These are phyloP conservation scores for Rafetus swinhoei DNA, from an alignment of 2,113 vertebrate species.

Conservation along the genomic window DNA sequence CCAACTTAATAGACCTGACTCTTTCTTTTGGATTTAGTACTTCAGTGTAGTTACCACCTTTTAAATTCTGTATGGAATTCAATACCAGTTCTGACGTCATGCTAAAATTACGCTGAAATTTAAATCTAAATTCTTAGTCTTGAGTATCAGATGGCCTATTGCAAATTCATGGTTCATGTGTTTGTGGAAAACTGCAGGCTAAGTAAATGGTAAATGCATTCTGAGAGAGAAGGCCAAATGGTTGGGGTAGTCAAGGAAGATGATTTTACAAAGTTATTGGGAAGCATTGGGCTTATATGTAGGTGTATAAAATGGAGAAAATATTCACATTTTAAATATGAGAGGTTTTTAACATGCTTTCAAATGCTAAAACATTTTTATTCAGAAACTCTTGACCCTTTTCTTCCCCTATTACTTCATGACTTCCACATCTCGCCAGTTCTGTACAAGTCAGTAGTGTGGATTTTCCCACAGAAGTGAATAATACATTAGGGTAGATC, in stretches of 20 bases:
- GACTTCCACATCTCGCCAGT: accelerated
- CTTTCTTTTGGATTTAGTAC: neutral
- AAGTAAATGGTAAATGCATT: neutral
- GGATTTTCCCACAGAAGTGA: neutral
- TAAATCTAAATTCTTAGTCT: neutral
- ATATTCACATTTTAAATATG: neutral
- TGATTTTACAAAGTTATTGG: neutral
- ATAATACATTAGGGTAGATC: neutral
- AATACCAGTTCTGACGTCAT: conserved; percentile 2
- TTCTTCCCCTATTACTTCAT: neutral
- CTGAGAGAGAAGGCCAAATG: neutral
- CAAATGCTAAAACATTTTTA: neutral
- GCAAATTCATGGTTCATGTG: neutral
- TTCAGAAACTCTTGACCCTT: neutral
- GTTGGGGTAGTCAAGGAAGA: neutral
- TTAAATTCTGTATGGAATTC: neutral
- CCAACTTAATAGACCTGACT: neutral
- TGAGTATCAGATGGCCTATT: neutral
- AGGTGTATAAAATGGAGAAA: neutral
- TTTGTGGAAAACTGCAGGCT: neutral
- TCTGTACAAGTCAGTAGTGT: neutral
- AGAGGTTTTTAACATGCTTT: neutral
- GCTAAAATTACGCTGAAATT: too few relatives aligned
- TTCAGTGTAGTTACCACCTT: neutral
- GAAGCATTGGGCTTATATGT: neutral